These are phyloP conservation scores for Euclidia mi DNA, from an alignment of 2,888 invertebrate species.

Conservation along the genomic window DNA sequence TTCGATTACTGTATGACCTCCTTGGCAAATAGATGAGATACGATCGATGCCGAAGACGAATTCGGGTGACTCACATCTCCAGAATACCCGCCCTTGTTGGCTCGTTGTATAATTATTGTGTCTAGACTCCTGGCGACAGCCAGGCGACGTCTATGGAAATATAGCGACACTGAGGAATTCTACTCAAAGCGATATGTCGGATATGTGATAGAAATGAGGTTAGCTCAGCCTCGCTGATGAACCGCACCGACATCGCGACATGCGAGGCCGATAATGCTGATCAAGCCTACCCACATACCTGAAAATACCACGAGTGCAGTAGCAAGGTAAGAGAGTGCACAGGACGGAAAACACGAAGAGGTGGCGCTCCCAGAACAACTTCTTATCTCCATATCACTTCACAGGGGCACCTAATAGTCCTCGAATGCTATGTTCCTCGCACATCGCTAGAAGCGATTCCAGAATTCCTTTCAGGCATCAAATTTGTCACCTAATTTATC, in stretches of 20 bases:
- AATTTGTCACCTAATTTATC: slow-evolving; percentile 84
- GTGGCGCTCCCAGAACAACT: slow-evolving; percentile 76
- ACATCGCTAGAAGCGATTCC: slow-evolving; percentile 81
- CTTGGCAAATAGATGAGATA: slow-evolving; percentile 73
- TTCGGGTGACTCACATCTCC: slow-evolving; percentile 83
- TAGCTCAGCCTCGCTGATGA: slow-evolving; percentile 41
- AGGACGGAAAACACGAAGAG: slow-evolving; percentile 87
- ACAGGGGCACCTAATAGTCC: slow-evolving; percentile 82
- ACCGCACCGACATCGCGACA: slow-evolving; percentile 40
- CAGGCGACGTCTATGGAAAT: slow-evolving; percentile 79
- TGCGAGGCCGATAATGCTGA: slow-evolving; percentile 8
- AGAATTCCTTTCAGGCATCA: slow-evolving; percentile 84
- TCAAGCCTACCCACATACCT: slow-evolving; percentile 70
- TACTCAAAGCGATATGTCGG: slow-evolving; percentile 47
- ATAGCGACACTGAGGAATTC: slow-evolving; percentile 71
- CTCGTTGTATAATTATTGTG: slow-evolving; percentile 84
- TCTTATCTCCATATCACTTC: slow-evolving; percentile 88
- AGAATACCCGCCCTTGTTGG: slow-evolving; percentile 81
- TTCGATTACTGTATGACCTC: slow-evolving; percentile 73
- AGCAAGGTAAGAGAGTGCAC: slow-evolving; percentile 78
- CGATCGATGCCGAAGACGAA: slow-evolving; percentile 82
- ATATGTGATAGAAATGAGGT: slow-evolving; percentile 51
- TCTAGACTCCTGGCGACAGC: slow-evolving; percentile 86
- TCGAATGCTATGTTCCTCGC: slow-evolving; percentile 74
- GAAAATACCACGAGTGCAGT: slow-evolving; percentile 74